phyloP scores from a whole-genome alignment of 2,113 vertebrate species.

The Macquaria australasica region DNA sequence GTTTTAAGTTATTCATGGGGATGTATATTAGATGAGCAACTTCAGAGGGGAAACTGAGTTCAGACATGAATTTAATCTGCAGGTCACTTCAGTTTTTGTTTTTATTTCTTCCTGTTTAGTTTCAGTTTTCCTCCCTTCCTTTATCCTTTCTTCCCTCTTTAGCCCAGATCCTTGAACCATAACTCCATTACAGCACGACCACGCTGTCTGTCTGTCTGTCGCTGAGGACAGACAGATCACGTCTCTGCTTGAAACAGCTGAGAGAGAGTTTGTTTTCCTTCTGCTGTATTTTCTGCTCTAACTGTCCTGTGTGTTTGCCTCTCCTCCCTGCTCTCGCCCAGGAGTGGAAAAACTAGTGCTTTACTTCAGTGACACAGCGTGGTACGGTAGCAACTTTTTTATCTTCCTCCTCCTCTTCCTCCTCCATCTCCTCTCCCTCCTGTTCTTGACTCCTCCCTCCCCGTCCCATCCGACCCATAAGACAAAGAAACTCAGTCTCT shows the following conservation, averaged over 20 bases:
- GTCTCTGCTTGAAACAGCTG: conserved; percentile 3
- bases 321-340: conserved; percentile 45
- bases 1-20: conserved; percentile 17
- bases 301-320: conserved; percentile 20
- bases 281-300: conserved; percentile 8
- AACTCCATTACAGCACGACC: no score
- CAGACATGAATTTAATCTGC: not conserved
- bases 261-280: not conserved
- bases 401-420: conserved; percentile 11
- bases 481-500: no score
- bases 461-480: not conserved
- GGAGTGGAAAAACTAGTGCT: conserved; percentile 79
- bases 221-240: not conserved
- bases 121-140: not conserved
- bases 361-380: conserved; percentile 79
- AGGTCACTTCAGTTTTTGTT: not conserved
- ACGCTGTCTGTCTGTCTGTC: not conserved
- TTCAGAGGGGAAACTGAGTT: no score
- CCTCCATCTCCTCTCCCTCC: not conserved
- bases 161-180: not conserved
- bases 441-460: no score
- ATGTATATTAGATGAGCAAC: not conserved
- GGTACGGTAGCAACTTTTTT: conserved; percentile 68
- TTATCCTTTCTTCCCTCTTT: not conserved
- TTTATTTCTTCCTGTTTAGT: no score